Conservation (phyloP, 2,888 invertebrate species). For the Agonum fuliginosum region DNA sequence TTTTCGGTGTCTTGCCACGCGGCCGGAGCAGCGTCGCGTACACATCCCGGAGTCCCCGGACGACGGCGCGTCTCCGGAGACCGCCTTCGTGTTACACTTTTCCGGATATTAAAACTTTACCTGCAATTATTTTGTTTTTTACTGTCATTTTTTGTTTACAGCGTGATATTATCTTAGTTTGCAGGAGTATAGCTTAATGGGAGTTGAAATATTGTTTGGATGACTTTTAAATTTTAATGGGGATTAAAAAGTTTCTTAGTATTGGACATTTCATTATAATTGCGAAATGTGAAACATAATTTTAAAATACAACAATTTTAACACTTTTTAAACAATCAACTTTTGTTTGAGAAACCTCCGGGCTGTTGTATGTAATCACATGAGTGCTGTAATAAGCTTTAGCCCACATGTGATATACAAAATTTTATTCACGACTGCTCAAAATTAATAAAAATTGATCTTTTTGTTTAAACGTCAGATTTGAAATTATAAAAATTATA, state of each 20-base stretch:
- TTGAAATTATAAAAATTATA: no score
- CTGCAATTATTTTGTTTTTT: conserved; percentile 27
- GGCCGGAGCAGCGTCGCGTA: background rate
- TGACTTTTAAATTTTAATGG: background rate
- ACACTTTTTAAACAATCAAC: no score
- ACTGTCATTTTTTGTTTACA: conserved; percentile 3
- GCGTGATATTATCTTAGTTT: background rate
- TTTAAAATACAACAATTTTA: no score
- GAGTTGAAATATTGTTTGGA: background rate
- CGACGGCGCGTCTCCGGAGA: background rate
- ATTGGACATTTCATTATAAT: no score
- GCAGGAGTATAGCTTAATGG: conserved; percentile 3
- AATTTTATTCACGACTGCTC: no score
- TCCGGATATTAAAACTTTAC: conserved; percentile 38
- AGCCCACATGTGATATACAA: no score
- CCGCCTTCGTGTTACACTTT: conserved; percentile 15
- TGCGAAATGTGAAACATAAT: no score
- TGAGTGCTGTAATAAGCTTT: no score
- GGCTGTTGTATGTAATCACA: no score
- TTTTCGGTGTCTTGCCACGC: background rate
- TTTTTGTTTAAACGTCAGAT: no score
- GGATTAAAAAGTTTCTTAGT: background rate
- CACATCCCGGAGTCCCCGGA: conserved; percentile 5
- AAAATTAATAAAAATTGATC: no score
- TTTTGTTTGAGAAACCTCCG: no score